A percentile compares a stretch with the other conserved stretches of the same genome.
Conservation (phyloP, 2,113 vertebrate genomes). For the Dasyornis broadbenti region DNA sequence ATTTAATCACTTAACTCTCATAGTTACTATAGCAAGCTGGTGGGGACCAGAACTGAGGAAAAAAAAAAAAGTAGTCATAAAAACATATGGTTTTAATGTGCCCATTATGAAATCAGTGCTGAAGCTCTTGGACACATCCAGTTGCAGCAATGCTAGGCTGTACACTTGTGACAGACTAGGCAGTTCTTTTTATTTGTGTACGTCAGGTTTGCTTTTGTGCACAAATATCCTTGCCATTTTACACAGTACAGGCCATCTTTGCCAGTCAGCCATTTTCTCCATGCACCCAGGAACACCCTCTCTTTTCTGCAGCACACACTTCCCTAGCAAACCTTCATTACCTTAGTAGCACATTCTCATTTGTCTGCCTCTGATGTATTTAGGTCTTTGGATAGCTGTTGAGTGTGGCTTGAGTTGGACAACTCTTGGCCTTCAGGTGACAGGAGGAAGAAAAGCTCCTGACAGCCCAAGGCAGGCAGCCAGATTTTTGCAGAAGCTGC, state of each 20-base stretch:
- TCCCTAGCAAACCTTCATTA: not conserved
- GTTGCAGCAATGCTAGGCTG: not conserved
- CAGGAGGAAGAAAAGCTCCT: not conserved
- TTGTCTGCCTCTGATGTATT: not conserved
- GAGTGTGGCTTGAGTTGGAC: not conserved
- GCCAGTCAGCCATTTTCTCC: not conserved
- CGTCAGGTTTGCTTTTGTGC: not conserved
- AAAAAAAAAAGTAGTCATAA: not conserved
- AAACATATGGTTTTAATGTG: not conserved
- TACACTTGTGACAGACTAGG: not conserved
- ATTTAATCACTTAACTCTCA: not conserved
- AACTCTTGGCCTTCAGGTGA: not conserved
- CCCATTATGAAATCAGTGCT: not conserved
- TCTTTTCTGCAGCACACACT: not conserved
- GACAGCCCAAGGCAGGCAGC: not conserved
- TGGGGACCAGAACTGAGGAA: not conserved
- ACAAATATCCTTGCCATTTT: not conserved
- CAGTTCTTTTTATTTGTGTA: not conserved
- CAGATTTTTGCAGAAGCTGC: not conserved
- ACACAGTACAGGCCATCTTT: not conserved
- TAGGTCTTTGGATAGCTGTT: not conserved
- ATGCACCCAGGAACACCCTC: not conserved
- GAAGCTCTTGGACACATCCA: not conserved
- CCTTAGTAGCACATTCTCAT: not conserved
- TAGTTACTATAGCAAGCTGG: not conserved